Evolutionary conservation across 2,797 vertebrate species (phyloP).

Genomic region (Myotis findleyi): DNA sequence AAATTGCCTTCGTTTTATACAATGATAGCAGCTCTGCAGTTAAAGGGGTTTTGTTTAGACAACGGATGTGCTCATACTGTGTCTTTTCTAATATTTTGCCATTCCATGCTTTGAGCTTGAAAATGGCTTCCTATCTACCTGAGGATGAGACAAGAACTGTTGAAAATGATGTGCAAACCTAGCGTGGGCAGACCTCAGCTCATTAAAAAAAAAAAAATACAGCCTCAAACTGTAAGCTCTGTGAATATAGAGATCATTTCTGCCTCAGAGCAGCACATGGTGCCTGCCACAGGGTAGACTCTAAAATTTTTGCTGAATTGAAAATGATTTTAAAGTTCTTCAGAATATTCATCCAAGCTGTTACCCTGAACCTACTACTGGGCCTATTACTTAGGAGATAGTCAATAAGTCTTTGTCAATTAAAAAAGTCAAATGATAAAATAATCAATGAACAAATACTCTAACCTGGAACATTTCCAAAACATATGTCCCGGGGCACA

Average conservation of each 20-base stretch:
- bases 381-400: background rate
- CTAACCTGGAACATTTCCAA: background rate
- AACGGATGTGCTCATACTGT: background rate
- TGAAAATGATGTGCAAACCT: background rate
- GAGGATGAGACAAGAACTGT: background rate
- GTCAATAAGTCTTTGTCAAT: background rate
- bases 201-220: too few species aligned
- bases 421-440: background rate
- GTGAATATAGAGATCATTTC: background rate
- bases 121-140: background rate
- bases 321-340: constrained; percentile 9
- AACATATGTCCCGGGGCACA: background rate
- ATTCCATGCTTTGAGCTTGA: background rate
- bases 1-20: background rate
- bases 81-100: background rate
- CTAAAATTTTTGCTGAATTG: background rate
- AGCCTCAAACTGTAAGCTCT: background rate
- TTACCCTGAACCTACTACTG: background rate
- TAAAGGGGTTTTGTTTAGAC: background rate
- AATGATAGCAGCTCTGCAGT: background rate
- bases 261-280: background rate
- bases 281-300: background rate
- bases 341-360: background rate
- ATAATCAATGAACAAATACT: background rate
- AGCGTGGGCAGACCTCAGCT: background rate